Evolutionary conservation across 2,797 vertebrate genomes (phyloP).

Genomic region (Nannoperca obscura): DNA sequence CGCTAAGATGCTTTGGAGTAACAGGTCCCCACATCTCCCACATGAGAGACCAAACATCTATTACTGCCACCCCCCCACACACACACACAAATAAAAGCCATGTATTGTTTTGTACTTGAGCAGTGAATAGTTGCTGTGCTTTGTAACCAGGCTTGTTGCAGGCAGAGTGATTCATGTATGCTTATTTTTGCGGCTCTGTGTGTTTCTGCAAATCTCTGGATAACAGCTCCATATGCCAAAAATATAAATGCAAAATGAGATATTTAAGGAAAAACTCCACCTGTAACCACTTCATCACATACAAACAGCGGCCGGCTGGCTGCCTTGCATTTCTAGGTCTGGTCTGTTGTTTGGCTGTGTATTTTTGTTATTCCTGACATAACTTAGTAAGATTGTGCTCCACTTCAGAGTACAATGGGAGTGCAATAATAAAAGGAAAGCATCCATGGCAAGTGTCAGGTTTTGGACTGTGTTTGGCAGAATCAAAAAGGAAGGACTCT

Average conservation of each 20-base stretch:
- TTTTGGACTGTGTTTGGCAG: conserved; percentile 22
- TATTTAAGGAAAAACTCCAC: conserved; percentile 62
- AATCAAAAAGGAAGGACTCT: conserved; percentile 42
- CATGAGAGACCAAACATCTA: conserved; percentile 53
- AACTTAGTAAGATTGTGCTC: conserved; percentile 34
- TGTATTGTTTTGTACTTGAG: conserved; percentile 42
- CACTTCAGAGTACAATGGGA: conserved; percentile 10
- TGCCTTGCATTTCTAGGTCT: conserved; percentile 39
- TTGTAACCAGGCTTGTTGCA: conserved; percentile 58
- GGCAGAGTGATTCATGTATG: conserved; percentile 67
- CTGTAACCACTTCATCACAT: conserved; percentile 56
- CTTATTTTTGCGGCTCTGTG: conserved; percentile 60
- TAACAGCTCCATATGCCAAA: conserved; percentile 64
- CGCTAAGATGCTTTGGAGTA: conserved; percentile 68
- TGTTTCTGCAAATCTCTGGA: conserved; percentile 59
- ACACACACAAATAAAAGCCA: conserved; percentile 34
- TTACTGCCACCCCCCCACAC: neutral
- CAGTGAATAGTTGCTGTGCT: conserved; percentile 44
- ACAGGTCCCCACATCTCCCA: conserved; percentile 58
- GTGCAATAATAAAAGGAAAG: conserved; percentile 27
- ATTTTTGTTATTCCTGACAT: conserved; percentile 33
- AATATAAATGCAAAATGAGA: conserved; percentile 61
- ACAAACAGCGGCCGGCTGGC: conserved; percentile 35
- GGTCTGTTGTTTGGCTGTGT: conserved; percentile 22
- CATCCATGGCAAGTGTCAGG: conserved; percentile 2